A percentile compares a stretch with the other conserved stretches of the same genome.
phyloP scores from a whole-genome alignment of 2,797 vertebrate genomes.

The Calcarius lapponicus region DNA sequence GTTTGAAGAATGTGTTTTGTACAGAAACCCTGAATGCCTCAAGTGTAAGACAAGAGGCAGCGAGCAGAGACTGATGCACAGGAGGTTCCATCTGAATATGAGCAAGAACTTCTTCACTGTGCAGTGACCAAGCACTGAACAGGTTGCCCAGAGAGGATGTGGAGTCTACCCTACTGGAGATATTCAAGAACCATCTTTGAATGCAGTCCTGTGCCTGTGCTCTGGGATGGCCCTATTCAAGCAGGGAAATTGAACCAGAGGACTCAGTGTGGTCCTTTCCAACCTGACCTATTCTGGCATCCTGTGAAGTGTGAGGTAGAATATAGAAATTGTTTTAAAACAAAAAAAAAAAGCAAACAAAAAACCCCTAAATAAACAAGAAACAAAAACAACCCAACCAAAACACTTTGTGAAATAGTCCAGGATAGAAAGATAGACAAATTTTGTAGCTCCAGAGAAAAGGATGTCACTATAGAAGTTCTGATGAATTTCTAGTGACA shows the following conservation, averaged over 20 bases:
- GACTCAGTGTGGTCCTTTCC: neutral
- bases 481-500: neutral
- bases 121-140: neutral
- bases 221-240: neutral
- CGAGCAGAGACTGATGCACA: neutral
- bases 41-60: neutral
- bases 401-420: neutral
- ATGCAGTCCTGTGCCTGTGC: neutral
- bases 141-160: neutral
- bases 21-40: neutral
- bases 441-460: neutral
- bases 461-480: neutral
- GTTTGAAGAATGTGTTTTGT: neutral
- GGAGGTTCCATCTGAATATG: neutral
- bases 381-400: neutral
- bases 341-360: rapidly evolving
- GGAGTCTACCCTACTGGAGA: neutral
- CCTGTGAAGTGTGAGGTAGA: neutral
- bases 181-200: neutral
- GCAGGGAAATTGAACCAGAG: neutral
- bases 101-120: too few species aligned
- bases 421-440: neutral
- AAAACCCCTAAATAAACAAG: neutral
- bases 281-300: neutral
- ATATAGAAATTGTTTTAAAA: neutral